Evolutionary conservation across 1,140 invertebrate species (phyloP).

Genomic region (Elysia chlorotica): DNA sequence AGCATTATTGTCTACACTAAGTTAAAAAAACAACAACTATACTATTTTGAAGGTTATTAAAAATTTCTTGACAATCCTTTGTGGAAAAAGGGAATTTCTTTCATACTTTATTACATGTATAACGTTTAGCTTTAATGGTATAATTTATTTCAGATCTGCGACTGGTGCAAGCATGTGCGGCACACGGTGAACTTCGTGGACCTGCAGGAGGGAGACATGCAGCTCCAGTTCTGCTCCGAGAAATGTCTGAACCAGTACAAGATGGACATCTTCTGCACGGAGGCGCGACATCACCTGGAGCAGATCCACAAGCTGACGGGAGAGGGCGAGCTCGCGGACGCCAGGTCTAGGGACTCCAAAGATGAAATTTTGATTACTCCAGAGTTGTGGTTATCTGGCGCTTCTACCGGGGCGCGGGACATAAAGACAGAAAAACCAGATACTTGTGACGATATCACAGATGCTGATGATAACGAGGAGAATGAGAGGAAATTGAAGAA

Average conservation of each 20-base stretch:
- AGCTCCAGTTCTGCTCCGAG: slow-evolving; percentile 73
- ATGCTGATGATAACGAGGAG: neutral
- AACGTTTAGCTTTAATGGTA: neutral
- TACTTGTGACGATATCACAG: no score
- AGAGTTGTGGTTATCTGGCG: slow-evolving; percentile 71
- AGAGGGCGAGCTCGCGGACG: slow-evolving; percentile 32
- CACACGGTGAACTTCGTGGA: slow-evolving; percentile 92
- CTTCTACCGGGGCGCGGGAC: slow-evolving; percentile 1
- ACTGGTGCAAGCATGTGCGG: slow-evolving; percentile 88
- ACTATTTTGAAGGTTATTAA: no score
- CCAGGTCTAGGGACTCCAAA: slow-evolving; percentile 15
- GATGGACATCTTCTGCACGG: slow-evolving; percentile 92
- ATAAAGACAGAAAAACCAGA: neutral
- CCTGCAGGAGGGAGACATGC: slow-evolving; percentile 70
- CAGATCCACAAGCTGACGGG: slow-evolving; percentile 63
- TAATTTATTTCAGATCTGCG: slow-evolving; percentile 69
- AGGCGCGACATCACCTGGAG: slow-evolving; percentile 86
- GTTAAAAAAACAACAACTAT: no score
- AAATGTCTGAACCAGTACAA: slow-evolving; percentile 94
- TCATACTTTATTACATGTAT: no score
- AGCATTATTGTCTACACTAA: no score
- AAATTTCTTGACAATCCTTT: no score
- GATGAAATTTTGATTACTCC: slow-evolving; percentile 76
- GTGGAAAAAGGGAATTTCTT: no score
- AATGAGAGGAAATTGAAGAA: slow-evolving; percentile 9